Evolutionary conservation across 64 coral and sea anemone species (phyloP).

Genomic region (Cladopsammia gracilis): DNA sequence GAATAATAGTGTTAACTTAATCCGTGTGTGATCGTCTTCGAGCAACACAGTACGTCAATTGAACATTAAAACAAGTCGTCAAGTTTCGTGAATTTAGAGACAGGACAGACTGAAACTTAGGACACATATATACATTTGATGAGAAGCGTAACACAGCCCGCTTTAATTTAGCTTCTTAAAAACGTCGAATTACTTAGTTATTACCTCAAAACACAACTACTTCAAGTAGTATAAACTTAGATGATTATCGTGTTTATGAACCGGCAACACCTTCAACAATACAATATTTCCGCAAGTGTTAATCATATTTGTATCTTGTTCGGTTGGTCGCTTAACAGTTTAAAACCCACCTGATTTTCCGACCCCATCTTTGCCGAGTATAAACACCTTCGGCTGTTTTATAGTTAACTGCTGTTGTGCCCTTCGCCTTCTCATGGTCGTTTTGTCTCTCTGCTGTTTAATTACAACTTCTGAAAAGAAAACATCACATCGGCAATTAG

Average conservation of each 20-base stretch:
- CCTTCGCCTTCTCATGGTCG: slow-evolving; percentile 37
- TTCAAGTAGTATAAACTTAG: not conserved
- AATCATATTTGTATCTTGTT: not conserved
- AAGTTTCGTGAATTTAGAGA: too few relatives aligned
- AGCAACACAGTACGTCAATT: too few relatives aligned
- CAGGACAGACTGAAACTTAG: too few relatives aligned
- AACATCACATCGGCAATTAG: slow-evolving; percentile 6
- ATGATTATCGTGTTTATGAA: not conserved
- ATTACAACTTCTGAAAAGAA: not conserved
- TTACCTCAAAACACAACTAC: not conserved
- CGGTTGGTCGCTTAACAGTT: not conserved
- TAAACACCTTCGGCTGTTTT: not conserved
- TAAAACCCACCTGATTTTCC: slow-evolving; percentile 32
- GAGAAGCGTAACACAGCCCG: too few relatives aligned
- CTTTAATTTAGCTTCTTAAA: too few relatives aligned
- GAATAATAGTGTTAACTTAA: too few relatives aligned
- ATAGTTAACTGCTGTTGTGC: not conserved
- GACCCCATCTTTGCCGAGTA: slow-evolving; percentile 23
- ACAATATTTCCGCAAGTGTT: not conserved
- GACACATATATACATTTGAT: too few relatives aligned
- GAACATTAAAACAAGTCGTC: too few relatives aligned
- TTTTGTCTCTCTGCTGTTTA: not conserved
- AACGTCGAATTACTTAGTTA: not conserved
- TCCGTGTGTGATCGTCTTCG: too few relatives aligned
- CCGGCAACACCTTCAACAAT: not conserved